Conservation (phyloP, 1,140 invertebrate genomes). For the Sarcophaga peregrina region DNA sequence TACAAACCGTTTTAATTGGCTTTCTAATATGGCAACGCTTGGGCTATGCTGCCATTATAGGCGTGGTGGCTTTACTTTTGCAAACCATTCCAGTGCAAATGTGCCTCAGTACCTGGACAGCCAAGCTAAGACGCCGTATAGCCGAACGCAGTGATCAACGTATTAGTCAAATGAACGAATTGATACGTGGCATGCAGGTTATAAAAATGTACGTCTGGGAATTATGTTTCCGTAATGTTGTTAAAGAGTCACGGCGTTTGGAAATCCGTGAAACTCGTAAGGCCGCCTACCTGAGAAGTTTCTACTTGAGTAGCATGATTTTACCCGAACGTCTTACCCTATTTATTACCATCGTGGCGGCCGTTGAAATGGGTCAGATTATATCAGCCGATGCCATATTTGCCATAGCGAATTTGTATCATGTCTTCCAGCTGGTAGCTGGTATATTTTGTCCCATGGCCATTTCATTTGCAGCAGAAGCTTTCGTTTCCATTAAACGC, state of each 20-base stretch:
- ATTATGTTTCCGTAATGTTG: constrained; percentile 75
- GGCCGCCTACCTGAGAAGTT: constrained; percentile 67
- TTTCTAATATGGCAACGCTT: constrained; percentile 75
- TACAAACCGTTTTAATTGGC: constrained; percentile 72
- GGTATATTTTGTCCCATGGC: constrained; percentile 30
- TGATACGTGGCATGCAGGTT: constrained; percentile 78
- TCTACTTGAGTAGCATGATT: constrained; percentile 68
- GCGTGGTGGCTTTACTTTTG: constrained; percentile 78
- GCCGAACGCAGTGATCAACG: constrained; percentile 82
- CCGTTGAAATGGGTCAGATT: constrained; percentile 70
- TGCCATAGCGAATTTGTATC: constrained; percentile 53
- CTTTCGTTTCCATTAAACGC: constrained; percentile 9
- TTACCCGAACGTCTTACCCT: constrained; percentile 71
- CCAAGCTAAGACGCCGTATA: constrained; percentile 71
- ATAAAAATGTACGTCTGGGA: constrained; percentile 90
- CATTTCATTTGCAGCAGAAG: constrained; percentile 34
- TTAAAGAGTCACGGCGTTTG: constrained; percentile 71
- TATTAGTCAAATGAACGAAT: constrained; percentile 86
- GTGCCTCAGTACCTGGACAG: constrained; percentile 72
- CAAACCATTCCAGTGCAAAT: constrained; percentile 85
- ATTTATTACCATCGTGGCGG: constrained; percentile 74
- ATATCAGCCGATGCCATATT: constrained; percentile 74
- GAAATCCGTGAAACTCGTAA: constrained; percentile 68
- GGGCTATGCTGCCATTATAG: constrained; percentile 77
- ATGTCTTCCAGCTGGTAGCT: constrained; percentile 34